Evolutionary conservation across 2,797 vertebrate species (phyloP), one percentile per base, ranked within the genome.

Genomic region (Anniella stebbinsi): DNA sequence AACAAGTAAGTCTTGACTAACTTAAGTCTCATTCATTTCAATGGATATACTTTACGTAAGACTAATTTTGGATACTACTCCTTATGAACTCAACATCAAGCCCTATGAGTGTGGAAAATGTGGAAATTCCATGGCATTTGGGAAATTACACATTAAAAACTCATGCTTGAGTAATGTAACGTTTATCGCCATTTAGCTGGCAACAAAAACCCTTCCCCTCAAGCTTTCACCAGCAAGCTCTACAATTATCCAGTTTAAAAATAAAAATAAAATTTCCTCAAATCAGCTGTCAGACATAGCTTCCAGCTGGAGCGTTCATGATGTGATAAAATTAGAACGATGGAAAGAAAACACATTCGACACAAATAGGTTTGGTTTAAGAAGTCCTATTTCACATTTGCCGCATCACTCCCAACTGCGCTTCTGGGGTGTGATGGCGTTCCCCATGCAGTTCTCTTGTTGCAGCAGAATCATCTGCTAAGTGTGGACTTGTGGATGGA

Each of bases 291-390:
- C 91, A 94, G 92, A 94, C 88, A 28, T 84, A 89, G 87, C 87
- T 97, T 96, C 96, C 95, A 96, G 95, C 94, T 96, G 94, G 94
- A 95, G 36, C 66, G 78, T 90, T 94, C 91, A 91, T 87, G 88
- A 92, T 91, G 76, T 81, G 93, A 93, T 94, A 96, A 96, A 96
- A 97, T 97, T 97, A 97, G 96, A 96, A 95, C 82, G 51, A 85
- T 94, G 83, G 75, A 87, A 94, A 94, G 91, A 95, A 96, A 97
- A 92, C 69, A 95, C 70, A 81, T 63, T 95, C 88, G 84, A 89
- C 25, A 84, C 60, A 95, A 96, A 95, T 84, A 88, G 84, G 91
- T 88, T 94, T 93, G 89, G 93, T 95, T 96, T 97, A 93, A 94
- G 63, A 96, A 97, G 93, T 95, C 94, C 96, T 94, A 91, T 87